Conservation (phyloP, 2,113 vertebrate genomes). For the Vidua macroura region DNA sequence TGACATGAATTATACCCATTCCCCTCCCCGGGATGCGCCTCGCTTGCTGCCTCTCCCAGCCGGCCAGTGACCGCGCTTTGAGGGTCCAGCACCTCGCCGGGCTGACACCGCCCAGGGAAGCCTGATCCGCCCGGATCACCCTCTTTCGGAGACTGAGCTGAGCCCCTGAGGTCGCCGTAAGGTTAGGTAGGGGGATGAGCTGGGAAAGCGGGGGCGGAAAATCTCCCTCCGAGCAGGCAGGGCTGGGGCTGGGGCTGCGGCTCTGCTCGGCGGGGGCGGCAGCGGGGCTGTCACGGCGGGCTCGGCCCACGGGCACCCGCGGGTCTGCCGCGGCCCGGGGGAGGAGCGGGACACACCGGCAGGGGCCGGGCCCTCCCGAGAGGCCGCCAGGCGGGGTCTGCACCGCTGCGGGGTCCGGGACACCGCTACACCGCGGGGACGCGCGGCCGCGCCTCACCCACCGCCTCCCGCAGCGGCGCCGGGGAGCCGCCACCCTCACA, state of each 20-base stretch:
- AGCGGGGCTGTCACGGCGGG: not conserved
- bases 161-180: not conserved
- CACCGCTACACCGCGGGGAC: not conserved
- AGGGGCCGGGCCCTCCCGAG: not conserved
- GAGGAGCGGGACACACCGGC: not conserved
- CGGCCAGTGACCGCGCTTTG: too few species aligned
- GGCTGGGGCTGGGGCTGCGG: not conserved
- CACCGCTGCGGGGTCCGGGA: not conserved
- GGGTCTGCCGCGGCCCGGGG: not conserved
- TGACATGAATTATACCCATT: rapidly evolving
- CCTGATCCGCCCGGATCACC: not conserved
- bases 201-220: not conserved
- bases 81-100: not conserved
- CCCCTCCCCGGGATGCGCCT: rapidly evolving
- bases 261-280: not conserved
- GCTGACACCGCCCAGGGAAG: not conserved
- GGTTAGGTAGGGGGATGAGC: not conserved
- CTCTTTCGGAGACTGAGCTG: not conserved
- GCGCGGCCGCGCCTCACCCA: not conserved
- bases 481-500: not conserved
- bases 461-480: not conserved
- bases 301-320: not conserved
- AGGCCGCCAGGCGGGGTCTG: not conserved
- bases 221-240: not conserved
- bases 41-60: not conserved